Evolutionary conservation across 1,140 invertebrate genomes (phyloP), one percentile per base, ranked within the genome.

Genomic region (Amyelois transitella): DNA sequence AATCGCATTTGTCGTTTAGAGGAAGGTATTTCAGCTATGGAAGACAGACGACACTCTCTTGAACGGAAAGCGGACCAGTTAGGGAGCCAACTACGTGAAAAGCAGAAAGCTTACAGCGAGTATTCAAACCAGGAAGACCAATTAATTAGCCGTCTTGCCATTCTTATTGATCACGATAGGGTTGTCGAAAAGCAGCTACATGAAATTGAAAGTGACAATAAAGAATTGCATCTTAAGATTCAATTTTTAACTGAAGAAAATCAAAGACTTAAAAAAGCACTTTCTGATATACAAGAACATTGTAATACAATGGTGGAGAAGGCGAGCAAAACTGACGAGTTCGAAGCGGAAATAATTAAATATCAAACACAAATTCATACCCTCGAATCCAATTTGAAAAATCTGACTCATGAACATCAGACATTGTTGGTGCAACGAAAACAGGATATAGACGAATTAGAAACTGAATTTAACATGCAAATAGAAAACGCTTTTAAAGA

Each of bases 401-500:
- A 84, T 18, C 58, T 90, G 49, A 85, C 89, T 10, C 72, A 82
- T 28, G 89, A 91, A 21, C 89, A 90, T 72, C 89, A 90, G 62
- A 75, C 78, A 24, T 81, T 90, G 47, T 59, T 91, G 60, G 75
- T 80, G 4, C 80, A 88, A 51, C 91, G 90, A 63, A 82, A 86
- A 32, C 84, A 72, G 12, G 91, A 92, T 53, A 86, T 91, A 43
- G 91, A 93, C 60, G 90, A 91, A 62, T 72, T 91, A 43, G 91
- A 93, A 69, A 73, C 77, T 21, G 91, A 92, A 65, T 88, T 92
- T 53, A 91, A 90, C 60, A 81, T 77, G n/a, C 92, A 93, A 74
- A 87, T 92, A 53, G 87, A 91, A 66, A 88, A 89, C 28, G 66
- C 91, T 25, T 79, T 90, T 20, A 86, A 87, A 62, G 90, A 92